Percentiles rank a stretch among this genome's conserved stretches.
These are phyloP conservation scores for Ligdia adustata DNA, from an alignment of 2,888 invertebrate species.

Conservation along the genomic window DNA sequence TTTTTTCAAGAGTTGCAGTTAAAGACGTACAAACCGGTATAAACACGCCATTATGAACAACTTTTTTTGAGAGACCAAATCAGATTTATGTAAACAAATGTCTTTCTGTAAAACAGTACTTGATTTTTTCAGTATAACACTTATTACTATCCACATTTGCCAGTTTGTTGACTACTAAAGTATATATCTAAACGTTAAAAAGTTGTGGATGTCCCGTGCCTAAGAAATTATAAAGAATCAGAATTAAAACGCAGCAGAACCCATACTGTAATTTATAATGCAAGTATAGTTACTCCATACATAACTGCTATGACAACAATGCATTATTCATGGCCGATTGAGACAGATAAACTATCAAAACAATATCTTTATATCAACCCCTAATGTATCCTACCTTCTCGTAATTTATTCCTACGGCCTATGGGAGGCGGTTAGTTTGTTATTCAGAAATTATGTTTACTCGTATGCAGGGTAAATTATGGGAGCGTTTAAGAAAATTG, in stretches of 20 bases:
- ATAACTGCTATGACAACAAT: slow-evolving; percentile 53
- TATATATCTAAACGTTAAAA: too few relatives aligned
- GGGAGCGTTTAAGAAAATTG: slow-evolving; percentile 20
- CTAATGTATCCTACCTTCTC: slow-evolving; percentile 29
- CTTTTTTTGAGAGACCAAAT: too few relatives aligned
- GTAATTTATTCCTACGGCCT: slow-evolving; percentile 22
- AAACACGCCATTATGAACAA: too few relatives aligned
- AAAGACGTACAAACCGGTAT: too few relatives aligned
- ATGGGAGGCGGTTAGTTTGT: slow-evolving; percentile 18
- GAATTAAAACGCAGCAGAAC: too few relatives aligned
- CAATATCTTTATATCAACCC: slow-evolving; percentile 30
- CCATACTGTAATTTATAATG: slow-evolving; percentile 11
- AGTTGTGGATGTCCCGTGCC: too few relatives aligned
- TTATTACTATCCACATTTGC: too few relatives aligned
- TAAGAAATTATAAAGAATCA: too few relatives aligned
- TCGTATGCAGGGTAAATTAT: slow-evolving; percentile 15
- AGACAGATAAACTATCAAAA: slow-evolving; percentile 41
- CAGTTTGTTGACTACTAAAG: too few relatives aligned
- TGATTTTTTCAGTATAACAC: too few relatives aligned
- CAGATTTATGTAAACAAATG: too few relatives aligned
- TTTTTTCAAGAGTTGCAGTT: background rate
- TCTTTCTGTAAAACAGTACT: too few relatives aligned
- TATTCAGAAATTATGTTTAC: slow-evolving; percentile 23
- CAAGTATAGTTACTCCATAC: slow-evolving; percentile 25
- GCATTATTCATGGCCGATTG: slow-evolving; percentile 65